Percentiles rank a stretch among this genome's conserved stretches.
phyloP scores from a whole-genome alignment of 2,797 vertebrate genomes.

The Enteromius argenteus region DNA sequence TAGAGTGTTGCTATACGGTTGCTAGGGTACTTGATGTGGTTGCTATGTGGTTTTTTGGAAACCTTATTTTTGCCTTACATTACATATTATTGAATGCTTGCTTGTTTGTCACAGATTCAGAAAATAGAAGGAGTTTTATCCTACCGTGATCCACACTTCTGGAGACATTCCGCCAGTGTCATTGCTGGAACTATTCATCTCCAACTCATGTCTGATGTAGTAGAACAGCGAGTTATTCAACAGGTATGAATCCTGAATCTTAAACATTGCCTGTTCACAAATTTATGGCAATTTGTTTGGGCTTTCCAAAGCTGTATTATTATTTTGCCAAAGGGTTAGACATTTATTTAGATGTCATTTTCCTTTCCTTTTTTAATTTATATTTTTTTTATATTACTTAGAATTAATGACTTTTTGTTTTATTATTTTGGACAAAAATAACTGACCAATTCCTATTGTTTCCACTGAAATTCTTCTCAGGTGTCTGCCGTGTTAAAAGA shows the following conservation, averaged over 20 bases:
- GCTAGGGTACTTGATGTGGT: too few species aligned
- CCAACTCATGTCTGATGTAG: constrained; percentile 90
- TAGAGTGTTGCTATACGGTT: too few species aligned
- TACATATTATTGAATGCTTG: background rate
- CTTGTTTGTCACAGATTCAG: constrained; percentile 83
- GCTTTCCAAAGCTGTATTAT: background rate
- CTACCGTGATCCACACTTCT: constrained; percentile 95
- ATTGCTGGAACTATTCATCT: constrained; percentile 95
- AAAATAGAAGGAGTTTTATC: constrained; percentile 97
- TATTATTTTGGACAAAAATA: background rate
- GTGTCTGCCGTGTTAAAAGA: constrained; percentile 94
- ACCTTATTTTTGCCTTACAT: background rate
- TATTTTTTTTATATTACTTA: background rate
- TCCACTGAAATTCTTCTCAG: constrained; percentile 67
- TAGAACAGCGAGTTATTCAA: constrained; percentile 94
- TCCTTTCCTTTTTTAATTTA: background rate
- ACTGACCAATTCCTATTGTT: background rate
- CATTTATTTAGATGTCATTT: background rate
- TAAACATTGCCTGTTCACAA: background rate
- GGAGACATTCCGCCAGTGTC: constrained; percentile 93
- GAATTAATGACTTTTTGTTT: background rate
- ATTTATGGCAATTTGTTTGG: background rate
- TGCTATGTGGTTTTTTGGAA: background rate
- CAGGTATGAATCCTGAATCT: constrained; percentile 79
- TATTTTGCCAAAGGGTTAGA: background rate